Percentiles rank a stretch among this genome's conserved stretches.
Evolutionary conservation across 2,113 vertebrate genomes (phyloP).

Genomic region (Bos indicus): DNA sequence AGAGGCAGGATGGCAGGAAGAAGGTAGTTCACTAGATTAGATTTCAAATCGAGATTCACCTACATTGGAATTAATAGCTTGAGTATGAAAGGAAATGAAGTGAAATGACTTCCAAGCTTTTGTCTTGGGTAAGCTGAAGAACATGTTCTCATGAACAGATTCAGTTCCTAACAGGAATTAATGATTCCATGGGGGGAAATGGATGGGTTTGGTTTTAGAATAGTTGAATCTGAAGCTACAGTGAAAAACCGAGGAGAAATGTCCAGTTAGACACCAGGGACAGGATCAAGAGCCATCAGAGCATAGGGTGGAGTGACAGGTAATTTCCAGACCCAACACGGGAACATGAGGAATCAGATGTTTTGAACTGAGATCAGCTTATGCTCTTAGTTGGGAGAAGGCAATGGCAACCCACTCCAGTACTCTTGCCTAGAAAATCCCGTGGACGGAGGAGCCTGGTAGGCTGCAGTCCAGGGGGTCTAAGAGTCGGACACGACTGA

Average conservation of each 20-base stretch:
- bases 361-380: background rate
- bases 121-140: background rate
- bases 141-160: background rate
- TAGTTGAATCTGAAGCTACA: background rate
- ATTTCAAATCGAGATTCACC: background rate
- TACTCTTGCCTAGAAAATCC: no score
- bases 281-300: background rate
- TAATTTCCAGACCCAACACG: background rate
- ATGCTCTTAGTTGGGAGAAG: no score
- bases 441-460: no score
- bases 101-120: background rate
- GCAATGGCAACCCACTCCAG: no score
- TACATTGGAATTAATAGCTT: background rate
- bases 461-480: no score
- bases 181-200: background rate
- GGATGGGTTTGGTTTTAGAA: background rate
- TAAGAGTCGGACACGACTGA: no score
- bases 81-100: background rate
- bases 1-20: background rate
- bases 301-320: no score
- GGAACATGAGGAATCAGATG: background rate
- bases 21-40: background rate
- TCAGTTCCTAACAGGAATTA: background rate
- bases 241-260: background rate
- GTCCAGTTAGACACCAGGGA: background rate